Conservation (phyloP, 2,888 invertebrate genomes). For the Pristionchus mayeri region DNA sequence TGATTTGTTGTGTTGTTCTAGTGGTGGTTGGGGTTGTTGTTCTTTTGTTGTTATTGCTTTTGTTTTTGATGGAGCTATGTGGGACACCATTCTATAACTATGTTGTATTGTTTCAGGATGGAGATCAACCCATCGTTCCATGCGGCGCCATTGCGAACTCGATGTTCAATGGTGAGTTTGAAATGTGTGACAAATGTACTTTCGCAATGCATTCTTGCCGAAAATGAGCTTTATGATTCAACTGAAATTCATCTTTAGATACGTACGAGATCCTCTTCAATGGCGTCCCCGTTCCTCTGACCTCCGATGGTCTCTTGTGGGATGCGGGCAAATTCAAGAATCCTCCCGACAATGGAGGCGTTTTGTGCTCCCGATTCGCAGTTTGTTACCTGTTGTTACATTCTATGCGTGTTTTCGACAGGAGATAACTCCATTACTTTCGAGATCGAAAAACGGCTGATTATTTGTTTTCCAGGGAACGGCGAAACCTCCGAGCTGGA, state of each 20-base stretch:
- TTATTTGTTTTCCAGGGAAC: conserved; percentile 58
- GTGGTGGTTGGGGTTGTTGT: too few relatives aligned
- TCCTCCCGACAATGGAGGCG: conserved; percentile 79
- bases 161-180: conserved; percentile 89
- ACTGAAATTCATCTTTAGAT: too few relatives aligned
- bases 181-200: background rate
- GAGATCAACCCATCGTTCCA: conserved; percentile 85
- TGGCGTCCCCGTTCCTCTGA: conserved; percentile 81
- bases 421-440: too few relatives aligned
- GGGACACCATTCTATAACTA: too few relatives aligned
- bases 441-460: too few relatives aligned
- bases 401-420: too few relatives aligned
- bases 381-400: conserved; percentile 58
- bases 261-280: background rate
- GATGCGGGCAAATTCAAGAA: conserved; percentile 95
- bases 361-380: conserved; percentile 70
- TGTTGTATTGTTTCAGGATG: background rate
- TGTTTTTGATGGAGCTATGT: too few relatives aligned
- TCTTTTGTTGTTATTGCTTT: too few relatives aligned
- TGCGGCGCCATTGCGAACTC: conserved; percentile 99
- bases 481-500: conserved; percentile 90
- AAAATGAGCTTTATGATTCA: too few relatives aligned
- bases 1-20: too few relatives aligned
- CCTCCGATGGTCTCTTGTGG: conserved; percentile 94
- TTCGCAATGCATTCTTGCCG: background rate